Evolutionary conservation across 2,113 vertebrate species (phyloP).

Genomic region (Embiotoca jacksoni): DNA sequence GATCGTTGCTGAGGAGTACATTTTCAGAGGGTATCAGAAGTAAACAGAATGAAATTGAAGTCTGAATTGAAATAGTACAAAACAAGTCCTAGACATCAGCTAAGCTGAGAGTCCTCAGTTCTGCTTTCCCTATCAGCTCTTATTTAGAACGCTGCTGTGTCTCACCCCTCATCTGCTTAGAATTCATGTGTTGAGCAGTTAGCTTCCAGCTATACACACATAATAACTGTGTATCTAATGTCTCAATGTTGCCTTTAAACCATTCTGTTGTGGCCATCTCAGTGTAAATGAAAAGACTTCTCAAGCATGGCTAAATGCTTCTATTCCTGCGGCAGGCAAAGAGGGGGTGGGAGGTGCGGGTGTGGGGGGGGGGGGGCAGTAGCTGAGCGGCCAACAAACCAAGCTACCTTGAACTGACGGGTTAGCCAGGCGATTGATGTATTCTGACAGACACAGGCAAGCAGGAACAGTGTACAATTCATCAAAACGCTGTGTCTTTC

Average conservation of each 20-base stretch:
- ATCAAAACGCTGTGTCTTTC: conserved; percentile 77
- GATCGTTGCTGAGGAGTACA: not conserved
- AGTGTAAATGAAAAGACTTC: conserved; percentile 79
- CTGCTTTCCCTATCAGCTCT: conserved; percentile 1
- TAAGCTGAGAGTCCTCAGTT: conserved; percentile 19
- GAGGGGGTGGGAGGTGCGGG: conserved; percentile 6
- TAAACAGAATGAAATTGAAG: not conserved
- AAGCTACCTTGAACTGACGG: conserved; percentile 78
- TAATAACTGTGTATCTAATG: conserved; percentile 70
- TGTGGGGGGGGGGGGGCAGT: conserved; percentile 33
- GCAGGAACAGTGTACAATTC: conserved; percentile 73
- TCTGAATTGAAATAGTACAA: conserved; percentile 12
- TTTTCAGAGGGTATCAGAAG: not conserved
- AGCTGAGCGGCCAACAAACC: conserved; percentile 35
- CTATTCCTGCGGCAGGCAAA: conserved; percentile 52
- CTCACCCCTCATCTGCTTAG: conserved; percentile 48
- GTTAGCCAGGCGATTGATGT: conserved; percentile 78
- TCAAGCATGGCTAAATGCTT: conserved; percentile 79
- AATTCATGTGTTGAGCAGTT: conserved; percentile 55
- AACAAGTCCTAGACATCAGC: conserved; percentile 11
- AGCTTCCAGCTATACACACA: conserved; percentile 44
- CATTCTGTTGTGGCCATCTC: conserved; percentile 69
- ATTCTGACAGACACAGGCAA: conserved; percentile 77
- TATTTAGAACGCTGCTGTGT: conserved; percentile 18
- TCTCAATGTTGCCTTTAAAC: conserved; percentile 66